Base-by-base conservation (phyloP, 1,140 invertebrate genomes). In the Trichonephila clavata region DNA sequence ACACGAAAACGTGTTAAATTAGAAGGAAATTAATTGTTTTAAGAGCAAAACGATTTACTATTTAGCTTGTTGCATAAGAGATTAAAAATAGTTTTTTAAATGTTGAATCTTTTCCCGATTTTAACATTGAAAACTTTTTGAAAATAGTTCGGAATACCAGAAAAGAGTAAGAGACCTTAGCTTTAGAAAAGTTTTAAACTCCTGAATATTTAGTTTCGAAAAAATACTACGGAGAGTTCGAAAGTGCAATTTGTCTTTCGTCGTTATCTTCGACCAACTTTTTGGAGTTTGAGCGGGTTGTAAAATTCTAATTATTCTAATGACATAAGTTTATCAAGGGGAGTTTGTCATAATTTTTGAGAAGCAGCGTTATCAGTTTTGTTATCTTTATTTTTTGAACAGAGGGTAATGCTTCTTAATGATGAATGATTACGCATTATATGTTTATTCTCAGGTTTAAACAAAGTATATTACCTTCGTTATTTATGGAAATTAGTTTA, bases 221-320 rank as follows among this genome's bases (percentile, higher is more conserved):
- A 18, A 77, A 77, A 39, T 77, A 6, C 3, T 77, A 18, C 27
- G 32, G 18, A 39, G 14, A 32, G 71, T 32, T 77, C 18, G 27
- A 77, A 57, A 24, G n/a, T 59, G 57, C 24, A 84, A 84, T 84
- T 59, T 59, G 43, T 84, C 43, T 84, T 84, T 84, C 43, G 57
- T 60, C 6, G 57, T 84, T 84, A 80, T 84, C 83, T n/a, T n/a
- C 20, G 16, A 43, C 24, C 21, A 84, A 57, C n/a, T 84, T 84
- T 84, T 84, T 57, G 83, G 27, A 84, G 83, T 57, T 84, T 84
- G 8, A 16, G 57, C 14, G 59, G 83, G 27, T 59, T 21, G 50
- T 57, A 84, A 60, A 84, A 84, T 84, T 24, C 43, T 50, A 60
- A 84, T 84, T 84, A 84, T 59, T 60, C 83, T 59, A 84, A 84